These are phyloP conservation scores for Periparus ater DNA, from an alignment of 2,797 vertebrate species.

Conservation along the genomic window DNA sequence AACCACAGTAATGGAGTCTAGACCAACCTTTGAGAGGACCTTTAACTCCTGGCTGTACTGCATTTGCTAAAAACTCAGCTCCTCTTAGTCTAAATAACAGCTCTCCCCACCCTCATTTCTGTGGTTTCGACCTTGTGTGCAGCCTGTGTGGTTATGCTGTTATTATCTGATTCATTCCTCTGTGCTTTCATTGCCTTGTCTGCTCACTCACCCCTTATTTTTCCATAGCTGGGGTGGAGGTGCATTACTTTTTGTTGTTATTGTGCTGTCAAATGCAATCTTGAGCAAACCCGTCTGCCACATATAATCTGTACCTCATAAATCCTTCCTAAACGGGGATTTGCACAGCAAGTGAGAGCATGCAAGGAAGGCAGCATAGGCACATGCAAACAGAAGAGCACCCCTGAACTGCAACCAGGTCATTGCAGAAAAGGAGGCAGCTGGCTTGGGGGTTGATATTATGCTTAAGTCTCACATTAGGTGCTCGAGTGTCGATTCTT, in stretches of 20 bases:
- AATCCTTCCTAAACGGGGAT: neutral
- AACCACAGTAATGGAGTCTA: neutral
- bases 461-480: neutral
- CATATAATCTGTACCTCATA: neutral
- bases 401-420: neutral
- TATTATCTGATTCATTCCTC: neutral
- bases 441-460: neutral
- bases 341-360: neutral
- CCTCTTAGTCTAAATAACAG: neutral
- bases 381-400: neutral
- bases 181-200: neutral
- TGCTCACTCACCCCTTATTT: neutral
- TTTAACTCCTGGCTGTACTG: neutral
- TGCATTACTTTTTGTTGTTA: neutral
- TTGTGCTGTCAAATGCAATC: neutral
- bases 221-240: neutral
- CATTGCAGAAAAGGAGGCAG: neutral
- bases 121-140: neutral
- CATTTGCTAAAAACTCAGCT: neutral
- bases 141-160: neutral
- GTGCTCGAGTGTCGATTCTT: neutral
- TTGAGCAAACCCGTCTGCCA: neutral
- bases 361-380: neutral
- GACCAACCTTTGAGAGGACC: neutral
- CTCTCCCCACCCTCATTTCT: neutral